These are phyloP conservation scores for Lasioglossum morio DNA, from an alignment of 2,888 invertebrate species.

Conservation along the genomic window DNA sequence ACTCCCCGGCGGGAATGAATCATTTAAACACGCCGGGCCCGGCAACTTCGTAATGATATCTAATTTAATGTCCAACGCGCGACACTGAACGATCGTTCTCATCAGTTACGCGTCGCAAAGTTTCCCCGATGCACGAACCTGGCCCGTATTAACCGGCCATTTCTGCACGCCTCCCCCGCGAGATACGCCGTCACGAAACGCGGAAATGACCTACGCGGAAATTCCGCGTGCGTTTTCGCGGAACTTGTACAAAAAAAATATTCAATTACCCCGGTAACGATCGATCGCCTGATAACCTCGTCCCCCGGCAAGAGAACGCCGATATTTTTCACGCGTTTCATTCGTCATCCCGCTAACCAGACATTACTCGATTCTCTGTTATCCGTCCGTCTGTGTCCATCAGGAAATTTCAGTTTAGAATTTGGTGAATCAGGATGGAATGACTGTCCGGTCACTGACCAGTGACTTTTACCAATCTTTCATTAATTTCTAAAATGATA, in stretches of 20 bases:
- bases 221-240: conserved; percentile 19
- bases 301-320: background rate
- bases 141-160: conserved; percentile 2
- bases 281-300: conserved; percentile 13
- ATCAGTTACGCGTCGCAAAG: conserved; percentile 55
- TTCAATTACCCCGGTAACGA: conserved; percentile 37
- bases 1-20: conserved; percentile 42
- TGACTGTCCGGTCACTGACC: too few species aligned
- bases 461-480: too few species aligned
- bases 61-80: conserved; percentile 63
- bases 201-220: conserved; percentile 40
- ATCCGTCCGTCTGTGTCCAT: too few species aligned
- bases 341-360: background rate
- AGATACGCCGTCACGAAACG: conserved; percentile 9
- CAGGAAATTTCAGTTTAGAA: too few species aligned
- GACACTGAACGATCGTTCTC: conserved; percentile 63
- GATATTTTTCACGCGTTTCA: background rate
- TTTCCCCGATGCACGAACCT: conserved; percentile 28
- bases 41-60: conserved; percentile 57
- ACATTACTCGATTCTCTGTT: background rate
- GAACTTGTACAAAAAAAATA: conserved; percentile 42
- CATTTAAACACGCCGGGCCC: conserved; percentile 48
- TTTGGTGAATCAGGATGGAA: too few species aligned
- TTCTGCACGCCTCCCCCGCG: background rate
- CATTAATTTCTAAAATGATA: too few species aligned